Evolutionary conservation across 2,797 vertebrate genomes (phyloP).

Genomic region (Microhierax caerulescens): DNA sequence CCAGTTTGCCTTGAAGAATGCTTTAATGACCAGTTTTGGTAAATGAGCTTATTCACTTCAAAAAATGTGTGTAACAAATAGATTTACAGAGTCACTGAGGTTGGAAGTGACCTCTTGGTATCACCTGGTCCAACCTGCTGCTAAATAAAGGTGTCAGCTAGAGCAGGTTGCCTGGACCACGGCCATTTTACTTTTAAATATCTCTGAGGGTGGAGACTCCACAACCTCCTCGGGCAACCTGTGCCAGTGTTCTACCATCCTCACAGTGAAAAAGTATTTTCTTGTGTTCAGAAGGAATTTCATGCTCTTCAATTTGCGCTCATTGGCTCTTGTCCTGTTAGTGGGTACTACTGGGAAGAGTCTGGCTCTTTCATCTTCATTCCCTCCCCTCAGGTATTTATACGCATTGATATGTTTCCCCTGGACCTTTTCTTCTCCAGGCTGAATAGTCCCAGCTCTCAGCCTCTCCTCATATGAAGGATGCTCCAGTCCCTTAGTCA

Average conservation of each 20-base stretch:
- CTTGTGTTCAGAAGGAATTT: background rate
- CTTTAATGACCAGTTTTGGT: background rate
- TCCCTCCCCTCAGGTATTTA: background rate
- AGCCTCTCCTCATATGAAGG: background rate
- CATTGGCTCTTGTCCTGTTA: background rate
- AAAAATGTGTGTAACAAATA: background rate
- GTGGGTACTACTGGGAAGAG: background rate
- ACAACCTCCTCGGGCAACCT: background rate
- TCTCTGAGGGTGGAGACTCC: background rate
- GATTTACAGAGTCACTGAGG: background rate
- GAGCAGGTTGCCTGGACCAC: background rate
- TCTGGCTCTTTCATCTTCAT: background rate
- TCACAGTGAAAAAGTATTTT: background rate
- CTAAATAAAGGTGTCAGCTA: background rate
- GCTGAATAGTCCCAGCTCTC: background rate
- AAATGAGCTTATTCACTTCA: background rate
- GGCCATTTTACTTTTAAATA: background rate
- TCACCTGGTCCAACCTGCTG: background rate
- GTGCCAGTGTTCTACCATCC: background rate
- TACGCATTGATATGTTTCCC: background rate
- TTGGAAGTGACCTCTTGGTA: background rate
- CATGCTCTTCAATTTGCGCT: background rate
- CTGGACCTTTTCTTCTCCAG: background rate
- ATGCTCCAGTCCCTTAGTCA: background rate
- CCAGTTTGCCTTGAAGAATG: background rate